A percentile compares a stretch with the other conserved stretches of the same genome.
These are phyloP conservation scores for Chaitophorus viminalis DNA, from an alignment of 2,888 invertebrate species.

Conservation along the genomic window DNA sequence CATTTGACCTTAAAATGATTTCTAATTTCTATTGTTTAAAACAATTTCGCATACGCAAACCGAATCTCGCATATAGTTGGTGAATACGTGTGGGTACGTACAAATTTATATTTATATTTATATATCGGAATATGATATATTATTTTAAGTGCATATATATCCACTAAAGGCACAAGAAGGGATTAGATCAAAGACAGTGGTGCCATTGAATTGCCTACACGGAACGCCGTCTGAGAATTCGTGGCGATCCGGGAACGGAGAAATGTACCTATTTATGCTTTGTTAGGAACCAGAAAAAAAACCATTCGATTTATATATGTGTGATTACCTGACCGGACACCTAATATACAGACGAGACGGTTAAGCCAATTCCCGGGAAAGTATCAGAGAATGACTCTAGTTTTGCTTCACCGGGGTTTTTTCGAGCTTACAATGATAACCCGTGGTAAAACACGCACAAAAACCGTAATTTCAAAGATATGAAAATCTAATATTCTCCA, in stretches of 20 bases:
- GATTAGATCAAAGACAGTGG: constrained; percentile 37
- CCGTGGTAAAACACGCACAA: not conserved
- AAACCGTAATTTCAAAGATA: constrained; percentile 8
- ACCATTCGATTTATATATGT: constrained; percentile 13
- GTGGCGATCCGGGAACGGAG: not conserved
- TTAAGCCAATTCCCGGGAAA: constrained; percentile 6
- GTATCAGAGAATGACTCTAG: constrained; percentile 12
- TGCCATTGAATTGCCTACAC: constrained; percentile 58
- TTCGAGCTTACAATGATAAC: not conserved
- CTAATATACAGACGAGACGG: not conserved
- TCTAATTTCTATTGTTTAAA: not conserved
- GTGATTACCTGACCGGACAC: constrained; percentile 3
- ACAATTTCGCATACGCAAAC: too few species aligned
- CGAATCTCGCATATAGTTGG: too few species aligned
- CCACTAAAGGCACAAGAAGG: not conserved
- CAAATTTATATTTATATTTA: too few species aligned
- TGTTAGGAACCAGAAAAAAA: not conserved
- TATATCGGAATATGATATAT: not conserved
- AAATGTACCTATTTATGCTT: not conserved
- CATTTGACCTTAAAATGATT: too few species aligned
- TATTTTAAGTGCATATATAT: too few species aligned
- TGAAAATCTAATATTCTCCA: constrained; percentile 22
- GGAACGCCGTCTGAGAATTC: constrained; percentile 19
- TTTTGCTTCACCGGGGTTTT: not conserved
- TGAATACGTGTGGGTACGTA: too few species aligned